Evolutionary conservation across 1,140 invertebrate genomes (phyloP).

Genomic region (Bombus vancouverensis): DNA sequence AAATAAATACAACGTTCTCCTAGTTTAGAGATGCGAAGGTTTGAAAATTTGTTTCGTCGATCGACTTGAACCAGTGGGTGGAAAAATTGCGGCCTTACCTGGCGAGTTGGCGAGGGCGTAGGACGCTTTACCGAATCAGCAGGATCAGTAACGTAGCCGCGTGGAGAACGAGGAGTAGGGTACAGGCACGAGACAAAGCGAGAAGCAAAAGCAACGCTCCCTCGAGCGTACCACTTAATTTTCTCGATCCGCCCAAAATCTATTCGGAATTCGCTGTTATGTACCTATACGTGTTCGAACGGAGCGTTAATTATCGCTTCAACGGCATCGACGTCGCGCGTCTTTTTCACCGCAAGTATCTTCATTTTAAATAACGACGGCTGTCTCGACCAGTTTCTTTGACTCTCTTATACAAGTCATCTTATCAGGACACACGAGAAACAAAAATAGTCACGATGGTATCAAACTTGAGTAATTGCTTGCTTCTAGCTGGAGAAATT

Average conservation of each 20-base stretch:
- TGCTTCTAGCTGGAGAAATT: too few relatives aligned
- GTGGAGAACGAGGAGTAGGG: conserved; percentile 12
- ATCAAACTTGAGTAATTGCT: too few relatives aligned
- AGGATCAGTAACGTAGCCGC: conserved; percentile 51
- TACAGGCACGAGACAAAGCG: conserved; percentile 1
- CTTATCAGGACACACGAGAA: too few relatives aligned
- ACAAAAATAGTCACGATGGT: too few relatives aligned
- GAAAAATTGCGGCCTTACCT: not conserved
- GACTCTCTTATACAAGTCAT: too few relatives aligned
- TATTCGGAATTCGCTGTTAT: conserved; percentile 5
- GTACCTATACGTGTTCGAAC: not conserved
- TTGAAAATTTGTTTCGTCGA: not conserved
- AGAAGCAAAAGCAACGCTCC: conserved; percentile 8
- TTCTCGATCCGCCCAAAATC: conserved; percentile 9
- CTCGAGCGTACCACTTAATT: conserved; percentile 22
- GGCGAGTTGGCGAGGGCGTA: conserved; percentile 24
- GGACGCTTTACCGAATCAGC: conserved; percentile 40
- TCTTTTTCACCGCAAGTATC: not conserved
- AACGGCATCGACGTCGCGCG: not conserved
- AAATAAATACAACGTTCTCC: too few relatives aligned
- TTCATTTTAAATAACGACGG: not conserved
- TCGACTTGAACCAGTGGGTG: not conserved
- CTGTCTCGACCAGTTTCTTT: not conserved
- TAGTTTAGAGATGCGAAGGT: too few relatives aligned
- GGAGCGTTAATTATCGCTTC: conserved; percentile 27